A percentile compares a stretch with the other conserved stretches of the same genome.
Evolutionary conservation across 2,888 invertebrate genomes (phyloP).

Genomic region (Sphaerophoria rueppellii): DNA sequence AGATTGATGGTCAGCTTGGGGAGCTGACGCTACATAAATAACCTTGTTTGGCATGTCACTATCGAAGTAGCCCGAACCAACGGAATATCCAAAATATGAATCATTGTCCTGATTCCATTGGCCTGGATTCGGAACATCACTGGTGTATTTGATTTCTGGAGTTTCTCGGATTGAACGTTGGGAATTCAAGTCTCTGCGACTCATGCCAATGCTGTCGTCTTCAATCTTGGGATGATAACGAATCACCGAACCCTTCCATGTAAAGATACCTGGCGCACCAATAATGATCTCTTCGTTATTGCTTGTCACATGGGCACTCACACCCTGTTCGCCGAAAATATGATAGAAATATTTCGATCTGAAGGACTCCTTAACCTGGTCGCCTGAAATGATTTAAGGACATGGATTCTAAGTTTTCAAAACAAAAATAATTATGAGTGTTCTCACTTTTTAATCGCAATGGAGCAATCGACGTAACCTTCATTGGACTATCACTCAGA

Average conservation of each 20-base stretch:
- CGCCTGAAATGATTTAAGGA: conserved; percentile 25
- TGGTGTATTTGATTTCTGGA: conserved; percentile 73
- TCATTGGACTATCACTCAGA: conserved; percentile 76
- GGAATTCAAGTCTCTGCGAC: conserved; percentile 78
- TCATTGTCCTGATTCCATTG: conserved; percentile 79
- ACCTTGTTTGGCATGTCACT: conserved; percentile 76
- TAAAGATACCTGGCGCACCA: conserved; percentile 81
- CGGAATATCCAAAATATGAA: conserved; percentile 82
- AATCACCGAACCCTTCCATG: conserved; percentile 80
- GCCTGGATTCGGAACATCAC: conserved; percentile 78
- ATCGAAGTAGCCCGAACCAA: conserved; percentile 80
- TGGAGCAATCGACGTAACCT: conserved; percentile 80
- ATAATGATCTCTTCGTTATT: conserved; percentile 81
- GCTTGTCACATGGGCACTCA: conserved; percentile 81
- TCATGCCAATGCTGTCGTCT: conserved; percentile 79
- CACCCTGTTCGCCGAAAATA: conserved; percentile 80
- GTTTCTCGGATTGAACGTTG: conserved; percentile 73
- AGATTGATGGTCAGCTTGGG: conserved; percentile 81
- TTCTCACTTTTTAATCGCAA: conserved; percentile 76
- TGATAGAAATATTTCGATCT: conserved; percentile 77
- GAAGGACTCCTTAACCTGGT: conserved; percentile 76
- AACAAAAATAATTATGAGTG: neutral
- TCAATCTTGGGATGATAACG: conserved; percentile 77
- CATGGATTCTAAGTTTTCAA: neutral
- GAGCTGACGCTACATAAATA: conserved; percentile 81